These are phyloP conservation scores for Ifrita kowaldi DNA, from an alignment of 2,113 vertebrate genomes.

Conservation along the genomic window DNA sequence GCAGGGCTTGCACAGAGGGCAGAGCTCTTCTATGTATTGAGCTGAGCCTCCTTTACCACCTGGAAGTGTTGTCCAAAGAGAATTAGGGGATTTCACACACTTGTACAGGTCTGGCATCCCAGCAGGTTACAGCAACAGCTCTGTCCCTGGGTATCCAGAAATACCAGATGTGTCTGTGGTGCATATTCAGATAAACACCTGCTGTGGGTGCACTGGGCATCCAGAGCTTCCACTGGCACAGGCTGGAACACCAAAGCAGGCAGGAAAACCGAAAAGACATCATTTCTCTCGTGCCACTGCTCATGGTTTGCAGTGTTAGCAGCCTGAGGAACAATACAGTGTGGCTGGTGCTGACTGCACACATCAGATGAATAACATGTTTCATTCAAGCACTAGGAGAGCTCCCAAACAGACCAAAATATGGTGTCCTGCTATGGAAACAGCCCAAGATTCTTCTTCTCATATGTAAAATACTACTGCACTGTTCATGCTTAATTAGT, in stretches of 20 bases:
- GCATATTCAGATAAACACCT: neutral
- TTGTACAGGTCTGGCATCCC: neutral
- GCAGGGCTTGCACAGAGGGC: neutral
- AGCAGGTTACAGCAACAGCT: neutral
- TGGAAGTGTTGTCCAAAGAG: neutral
- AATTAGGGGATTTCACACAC: neutral
- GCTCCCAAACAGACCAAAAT: neutral
- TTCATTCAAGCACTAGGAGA: neutral
- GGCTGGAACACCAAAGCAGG: neutral
- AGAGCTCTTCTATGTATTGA: neutral
- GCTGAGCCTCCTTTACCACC: neutral
- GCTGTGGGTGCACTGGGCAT: neutral
- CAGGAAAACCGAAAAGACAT: neutral
- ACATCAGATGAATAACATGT: neutral
- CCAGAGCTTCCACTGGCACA: neutral
- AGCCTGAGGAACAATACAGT: fast-evolving
- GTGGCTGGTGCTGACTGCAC: neutral
- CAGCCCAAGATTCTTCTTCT: neutral
- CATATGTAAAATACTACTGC: neutral
- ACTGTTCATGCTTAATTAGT: neutral
- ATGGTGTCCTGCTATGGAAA: neutral
- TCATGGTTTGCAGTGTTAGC: neutral
- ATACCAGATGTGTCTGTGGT: neutral
- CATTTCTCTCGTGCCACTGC: neutral
- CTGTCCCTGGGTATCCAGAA: neutral